phyloP scores from a whole-genome alignment of 2,113 vertebrate species.

The Lota lota region DNA sequence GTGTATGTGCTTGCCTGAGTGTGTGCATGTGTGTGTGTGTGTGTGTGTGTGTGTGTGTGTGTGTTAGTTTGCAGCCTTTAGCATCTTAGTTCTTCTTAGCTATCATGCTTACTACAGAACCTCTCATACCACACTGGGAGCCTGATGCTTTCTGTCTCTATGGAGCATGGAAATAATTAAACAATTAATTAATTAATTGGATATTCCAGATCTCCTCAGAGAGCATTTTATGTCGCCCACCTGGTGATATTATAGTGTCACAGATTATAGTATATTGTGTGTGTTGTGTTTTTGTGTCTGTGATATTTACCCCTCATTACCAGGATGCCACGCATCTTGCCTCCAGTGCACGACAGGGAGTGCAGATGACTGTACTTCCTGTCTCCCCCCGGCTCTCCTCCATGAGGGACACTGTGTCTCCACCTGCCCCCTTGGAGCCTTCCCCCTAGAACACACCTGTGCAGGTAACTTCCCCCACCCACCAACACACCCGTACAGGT shows the following conservation, averaged over 20 bases:
- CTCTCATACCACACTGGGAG: no score
- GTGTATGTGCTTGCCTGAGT: background rate
- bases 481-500: no score
- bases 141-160: no score
- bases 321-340: constrained; percentile 87
- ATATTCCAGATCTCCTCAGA: background rate
- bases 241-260: constrained; percentile 5
- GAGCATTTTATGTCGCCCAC: constrained; percentile 26
- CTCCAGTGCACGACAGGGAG: constrained; percentile 69
- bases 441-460: constrained; percentile 65
- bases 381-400: constrained; percentile 58
- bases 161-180: no score
- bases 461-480: constrained; percentile 56
- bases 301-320: constrained; percentile 16
- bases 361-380: constrained; percentile 76
- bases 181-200: no score
- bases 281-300: background rate
- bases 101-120: background rate
- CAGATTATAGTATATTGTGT: constrained; percentile 1
- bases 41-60: constrained; percentile 11
- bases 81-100: background rate
- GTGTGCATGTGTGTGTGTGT: background rate
- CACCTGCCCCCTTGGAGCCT: constrained; percentile 73
- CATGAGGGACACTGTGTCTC: constrained; percentile 73
- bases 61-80: background rate